These are phyloP conservation scores for Stenolophus ochropezus DNA, from an alignment of 2,888 invertebrate genomes.

Conservation along the genomic window DNA sequence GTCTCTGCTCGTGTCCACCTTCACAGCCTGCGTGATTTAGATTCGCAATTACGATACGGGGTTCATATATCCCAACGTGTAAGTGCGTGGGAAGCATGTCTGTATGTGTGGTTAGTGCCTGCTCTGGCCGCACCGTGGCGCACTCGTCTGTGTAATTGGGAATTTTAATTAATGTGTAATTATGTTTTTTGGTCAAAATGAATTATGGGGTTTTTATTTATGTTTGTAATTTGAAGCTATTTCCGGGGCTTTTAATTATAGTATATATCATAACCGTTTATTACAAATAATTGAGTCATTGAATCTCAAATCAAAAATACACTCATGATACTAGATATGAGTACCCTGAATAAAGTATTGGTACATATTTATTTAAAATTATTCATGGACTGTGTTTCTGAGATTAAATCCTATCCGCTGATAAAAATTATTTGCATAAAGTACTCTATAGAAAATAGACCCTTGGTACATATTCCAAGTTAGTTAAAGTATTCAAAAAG, in stretches of 20 bases:
- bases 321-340: too few relatives aligned
- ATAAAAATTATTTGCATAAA: too few relatives aligned
- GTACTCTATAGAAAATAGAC: too few relatives aligned
- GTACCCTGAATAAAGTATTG: too few relatives aligned
- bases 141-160: conserved; percentile 17
- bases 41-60: conserved; percentile 39
- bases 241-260: background rate
- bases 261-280: too few relatives aligned
- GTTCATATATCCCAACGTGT: conserved; percentile 9
- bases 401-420: too few relatives aligned
- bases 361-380: too few relatives aligned
- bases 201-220: background rate
- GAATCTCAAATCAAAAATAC: too few relatives aligned
- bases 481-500: too few relatives aligned
- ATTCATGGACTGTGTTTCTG: too few relatives aligned
- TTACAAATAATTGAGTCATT: too few relatives aligned
- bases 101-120: background rate
- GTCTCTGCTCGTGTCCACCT: conserved; percentile 32
- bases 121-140: background rate
- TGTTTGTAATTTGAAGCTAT: background rate
- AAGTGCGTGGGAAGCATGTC: conserved; percentile 19
- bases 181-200: background rate
- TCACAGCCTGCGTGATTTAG: conserved; percentile 32
- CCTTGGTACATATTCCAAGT: too few relatives aligned
- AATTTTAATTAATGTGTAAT: conserved; percentile 28